A percentile compares a stretch with the other conserved stretches of the same genome.
Evolutionary conservation across 2,113 vertebrate species (phyloP).

Genomic region (Bubo bubo): DNA sequence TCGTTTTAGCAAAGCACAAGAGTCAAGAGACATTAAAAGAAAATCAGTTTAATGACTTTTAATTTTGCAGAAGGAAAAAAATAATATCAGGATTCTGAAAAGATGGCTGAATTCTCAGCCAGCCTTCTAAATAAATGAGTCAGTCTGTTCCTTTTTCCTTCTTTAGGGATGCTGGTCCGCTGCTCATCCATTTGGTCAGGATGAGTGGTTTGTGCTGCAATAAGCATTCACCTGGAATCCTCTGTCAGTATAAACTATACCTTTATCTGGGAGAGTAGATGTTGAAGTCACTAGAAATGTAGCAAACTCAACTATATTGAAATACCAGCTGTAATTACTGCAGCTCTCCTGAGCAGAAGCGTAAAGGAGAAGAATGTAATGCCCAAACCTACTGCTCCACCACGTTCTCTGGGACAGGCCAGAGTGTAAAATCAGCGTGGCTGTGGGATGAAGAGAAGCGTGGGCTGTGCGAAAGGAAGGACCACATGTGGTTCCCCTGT

Average conservation of each 20-base stretch:
- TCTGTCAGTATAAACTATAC: neutral
- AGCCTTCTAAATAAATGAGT: neutral
- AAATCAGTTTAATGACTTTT: neutral
- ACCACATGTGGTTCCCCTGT: accelerated
- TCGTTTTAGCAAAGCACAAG: neutral
- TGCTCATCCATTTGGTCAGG: neutral
- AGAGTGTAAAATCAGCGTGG: accelerated
- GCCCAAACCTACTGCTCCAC: neutral
- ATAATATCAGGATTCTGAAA: neutral
- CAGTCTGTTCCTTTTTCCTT: neutral
- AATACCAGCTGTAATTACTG: neutral
- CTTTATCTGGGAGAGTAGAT: neutral
- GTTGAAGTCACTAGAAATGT: neutral
- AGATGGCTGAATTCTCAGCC: neutral
- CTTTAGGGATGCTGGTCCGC: neutral
- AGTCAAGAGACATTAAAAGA: neutral
- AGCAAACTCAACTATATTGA: neutral
- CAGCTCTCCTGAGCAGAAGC: neutral
- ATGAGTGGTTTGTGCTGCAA: neutral
- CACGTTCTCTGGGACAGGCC: neutral
- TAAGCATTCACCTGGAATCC: neutral
- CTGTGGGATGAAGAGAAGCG: neutral
- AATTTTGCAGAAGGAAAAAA: neutral
- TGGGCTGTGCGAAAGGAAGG: neutral
- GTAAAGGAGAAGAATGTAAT: neutral